Evolutionary conservation across 2,797 vertebrate species (phyloP), one percentile per base, ranked within the genome.

Genomic region (Leucoraja ocellata): DNA sequence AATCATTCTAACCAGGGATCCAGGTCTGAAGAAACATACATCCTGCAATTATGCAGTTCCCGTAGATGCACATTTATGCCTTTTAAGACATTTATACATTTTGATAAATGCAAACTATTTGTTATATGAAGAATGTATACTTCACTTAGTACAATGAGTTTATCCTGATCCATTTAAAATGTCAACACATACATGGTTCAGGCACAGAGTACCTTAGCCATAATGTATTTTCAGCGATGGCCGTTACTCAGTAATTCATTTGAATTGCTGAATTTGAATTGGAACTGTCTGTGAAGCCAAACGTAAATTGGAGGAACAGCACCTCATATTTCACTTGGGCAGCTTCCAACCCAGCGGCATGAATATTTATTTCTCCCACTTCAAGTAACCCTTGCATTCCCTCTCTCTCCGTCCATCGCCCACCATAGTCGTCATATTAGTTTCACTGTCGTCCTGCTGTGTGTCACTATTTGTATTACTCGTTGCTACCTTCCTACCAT

Each of bases 31-130:
- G 28, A 65, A 65, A 32, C 28, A 32, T 4, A 86, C 16, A 7
- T n/a, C 63, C 14, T 63, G 28, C 28, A 65, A 10, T 77, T 77
- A 8, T 28, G 28, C 28, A 63, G 83, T 36, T 86, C 61, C 83
- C 65, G 13, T 32, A 65, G 18, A 4, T 86, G 28, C 58, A 18
- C 28, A 65, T 28, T 54, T 54, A 54, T 54, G 46, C 46, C 46
- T 54, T 54, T 54, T 54, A 54, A 54, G 46, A 54, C 46, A 54
- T 54, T 54, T 54, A 54, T 65, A 28, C n/a, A 25, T 14, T 86
- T 86, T 86, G 83, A 86, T 86, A 16, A 65, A 86, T 86, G 83
- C 58, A 86, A 86, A 86, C 83, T 32, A 28, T 63, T 86, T 86
- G 83, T 65, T 86, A 14, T 65, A 86, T 86, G 83, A 86, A 32